phyloP scores from a whole-genome alignment of 2,888 invertebrate genomes.

The Lasioglossum malachurum region DNA sequence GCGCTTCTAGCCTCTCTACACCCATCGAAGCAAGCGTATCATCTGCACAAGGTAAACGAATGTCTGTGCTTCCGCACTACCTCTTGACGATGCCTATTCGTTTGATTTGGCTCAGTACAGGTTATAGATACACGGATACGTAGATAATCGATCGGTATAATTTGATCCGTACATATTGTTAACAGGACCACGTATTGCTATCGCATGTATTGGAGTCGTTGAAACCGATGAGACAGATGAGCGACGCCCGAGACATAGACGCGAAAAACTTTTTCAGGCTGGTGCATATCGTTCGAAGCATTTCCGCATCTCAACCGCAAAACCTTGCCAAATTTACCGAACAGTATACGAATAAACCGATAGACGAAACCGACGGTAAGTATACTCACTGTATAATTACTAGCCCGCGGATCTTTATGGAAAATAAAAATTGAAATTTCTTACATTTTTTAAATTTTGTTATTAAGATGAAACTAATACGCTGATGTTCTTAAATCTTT shows the following conservation, averaged over 20 bases:
- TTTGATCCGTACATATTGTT: slow-evolving; percentile 18
- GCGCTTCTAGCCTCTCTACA: slow-evolving; percentile 93
- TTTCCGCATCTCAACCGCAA: slow-evolving; percentile 93
- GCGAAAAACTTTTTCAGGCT: slow-evolving; percentile 96
- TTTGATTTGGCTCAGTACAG: neutral
- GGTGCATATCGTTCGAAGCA: slow-evolving; percentile 92
- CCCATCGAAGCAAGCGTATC: slow-evolving; percentile 90
- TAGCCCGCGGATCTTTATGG: no score
- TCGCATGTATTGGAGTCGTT: slow-evolving; percentile 91
- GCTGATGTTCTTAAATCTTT: no score
- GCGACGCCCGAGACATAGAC: slow-evolving; percentile 91
- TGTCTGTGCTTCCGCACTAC: neutral
- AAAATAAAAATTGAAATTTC: no score
- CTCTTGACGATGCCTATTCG: neutral
- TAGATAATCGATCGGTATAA: neutral
- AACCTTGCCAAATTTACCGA: slow-evolving; percentile 91
- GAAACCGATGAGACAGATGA: slow-evolving; percentile 87
- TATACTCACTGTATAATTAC: neutral
- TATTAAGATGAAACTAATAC: no score
- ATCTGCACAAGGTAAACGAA: slow-evolving; percentile 91
- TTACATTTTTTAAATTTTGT: no score
- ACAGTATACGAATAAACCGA: slow-evolving; percentile 86
- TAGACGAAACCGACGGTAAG: slow-evolving; percentile 81
- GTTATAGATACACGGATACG: neutral
- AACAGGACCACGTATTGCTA: slow-evolving; percentile 93